Base-by-base conservation (phyloP, 2,113 vertebrate species). In the Aplodontia rufa region DNA sequence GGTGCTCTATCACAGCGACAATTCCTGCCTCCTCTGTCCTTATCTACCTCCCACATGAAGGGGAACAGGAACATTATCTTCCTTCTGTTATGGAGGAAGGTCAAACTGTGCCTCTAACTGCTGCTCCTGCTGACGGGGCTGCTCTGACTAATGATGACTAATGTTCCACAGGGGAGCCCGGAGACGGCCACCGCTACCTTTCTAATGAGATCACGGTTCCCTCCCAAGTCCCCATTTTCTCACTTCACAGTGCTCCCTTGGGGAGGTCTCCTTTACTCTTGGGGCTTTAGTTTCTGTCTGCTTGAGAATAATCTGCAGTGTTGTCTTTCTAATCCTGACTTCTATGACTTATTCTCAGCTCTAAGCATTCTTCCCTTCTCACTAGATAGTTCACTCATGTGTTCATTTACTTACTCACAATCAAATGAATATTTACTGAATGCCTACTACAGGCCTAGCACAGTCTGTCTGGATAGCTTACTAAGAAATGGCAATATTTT, bases 61-160 rank as follows among this genome's bases (percentile, higher is more conserved):
- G 69, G 69, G 85, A 80, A 35, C 69, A 24, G 89, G 93, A 72
- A 76, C 51, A 60, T 80, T 55, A 53, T 78, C 87, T 92, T 87
- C 80, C 69, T 42, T 76, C 58, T 22, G 49, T 42, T 74, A 28
- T 0, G 45, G 80, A 83, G 37, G 92, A 93, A 97, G 93, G 96
- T 97, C 95, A 97, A 1, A 66, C 49, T 64, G 71, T 71, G 86
- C 69, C 83, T 93, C 69, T 74, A 91, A 86, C 69, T 47, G 35
- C 92, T 90, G 81, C 60, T 69, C 60, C 74, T 95, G 97, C 78
- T 71, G 94, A 93, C 14, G 83, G 42, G 80, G 87, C 84, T 89
- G 62, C 84, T 86, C 93, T 95, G 95, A 93, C 84, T 96, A 96
- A 94, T 68, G 74, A 93, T 76, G 94, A 96, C 88, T 83, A 87